phyloP scores from a whole-genome alignment of 2,797 vertebrate species.

The Simalia tracyae region DNA sequence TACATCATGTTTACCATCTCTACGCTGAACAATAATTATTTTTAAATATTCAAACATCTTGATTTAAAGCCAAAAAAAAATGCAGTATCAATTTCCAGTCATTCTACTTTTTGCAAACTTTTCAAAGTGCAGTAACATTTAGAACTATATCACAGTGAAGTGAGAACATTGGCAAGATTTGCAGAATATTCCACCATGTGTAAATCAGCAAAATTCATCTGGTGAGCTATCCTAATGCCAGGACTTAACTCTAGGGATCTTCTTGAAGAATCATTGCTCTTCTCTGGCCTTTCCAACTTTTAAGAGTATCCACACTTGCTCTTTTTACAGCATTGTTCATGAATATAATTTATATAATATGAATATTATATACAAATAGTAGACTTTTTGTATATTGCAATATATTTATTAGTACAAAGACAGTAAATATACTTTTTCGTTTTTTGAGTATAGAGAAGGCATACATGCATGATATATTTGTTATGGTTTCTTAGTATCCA shows the following conservation, averaged over 20 bases:
- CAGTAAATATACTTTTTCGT: background rate
- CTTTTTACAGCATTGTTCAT: background rate
- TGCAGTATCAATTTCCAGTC: background rate
- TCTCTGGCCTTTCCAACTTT: background rate
- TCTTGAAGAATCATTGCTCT: background rate
- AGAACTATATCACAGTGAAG: background rate
- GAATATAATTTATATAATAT: background rate
- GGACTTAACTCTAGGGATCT: background rate
- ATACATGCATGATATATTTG: background rate
- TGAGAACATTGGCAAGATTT: background rate
- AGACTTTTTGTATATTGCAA: background rate
- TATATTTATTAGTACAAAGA: background rate
- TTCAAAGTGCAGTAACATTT: background rate
- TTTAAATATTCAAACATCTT: background rate
- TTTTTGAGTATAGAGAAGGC: background rate
- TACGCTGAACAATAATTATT: background rate
- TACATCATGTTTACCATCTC: background rate
- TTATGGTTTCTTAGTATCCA: background rate
- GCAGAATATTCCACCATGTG: background rate
- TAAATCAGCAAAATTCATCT: background rate
- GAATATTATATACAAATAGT: background rate
- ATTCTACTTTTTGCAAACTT: background rate
- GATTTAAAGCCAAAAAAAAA: background rate
- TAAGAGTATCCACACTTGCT: background rate
- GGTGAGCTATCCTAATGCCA: slow-evolving; percentile 9